Evolutionary conservation across 2,113 vertebrate species (phyloP).

Genomic region (Oceanites oceanicus): DNA sequence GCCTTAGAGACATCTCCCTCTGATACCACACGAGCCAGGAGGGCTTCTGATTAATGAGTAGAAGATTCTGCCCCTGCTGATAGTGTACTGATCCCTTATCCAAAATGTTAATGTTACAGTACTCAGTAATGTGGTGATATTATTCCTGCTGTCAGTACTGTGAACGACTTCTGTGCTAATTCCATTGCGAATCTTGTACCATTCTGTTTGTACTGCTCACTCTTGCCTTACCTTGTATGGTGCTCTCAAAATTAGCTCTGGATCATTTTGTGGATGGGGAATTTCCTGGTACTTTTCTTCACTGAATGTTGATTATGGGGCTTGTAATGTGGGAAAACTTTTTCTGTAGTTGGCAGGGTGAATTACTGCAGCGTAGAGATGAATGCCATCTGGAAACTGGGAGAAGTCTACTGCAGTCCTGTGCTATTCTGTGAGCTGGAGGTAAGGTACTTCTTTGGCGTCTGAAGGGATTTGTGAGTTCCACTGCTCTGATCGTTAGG

Average conservation of each 20-base stretch:
- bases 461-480: neutral
- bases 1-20: neutral
- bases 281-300: neutral
- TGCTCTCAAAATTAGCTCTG: neutral
- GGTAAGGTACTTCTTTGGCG: conserved; percentile 46
- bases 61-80: neutral
- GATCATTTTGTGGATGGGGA: neutral
- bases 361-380: conserved; percentile 62
- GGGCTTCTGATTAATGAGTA: neutral
- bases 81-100: neutral
- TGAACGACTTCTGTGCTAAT: neutral
- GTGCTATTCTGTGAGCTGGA: conserved; percentile 74
- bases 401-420: conserved; percentile 68
- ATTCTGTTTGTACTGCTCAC: neutral
- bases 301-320: neutral
- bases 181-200: neutral
- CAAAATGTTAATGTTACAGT: neutral
- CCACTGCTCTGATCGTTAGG: neutral
- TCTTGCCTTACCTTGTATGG: neutral
- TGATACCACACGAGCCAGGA: neutral
- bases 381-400: conserved; percentile 46
- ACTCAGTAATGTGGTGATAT: neutral
- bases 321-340: conserved; percentile 7
- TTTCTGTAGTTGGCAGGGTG: conserved; percentile 62
- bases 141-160: neutral